Percentiles rank a stretch among this genome's conserved stretches.
Evolutionary conservation across 1,140 invertebrate genomes (phyloP).

Genomic region (Ceratitis capitata): DNA sequence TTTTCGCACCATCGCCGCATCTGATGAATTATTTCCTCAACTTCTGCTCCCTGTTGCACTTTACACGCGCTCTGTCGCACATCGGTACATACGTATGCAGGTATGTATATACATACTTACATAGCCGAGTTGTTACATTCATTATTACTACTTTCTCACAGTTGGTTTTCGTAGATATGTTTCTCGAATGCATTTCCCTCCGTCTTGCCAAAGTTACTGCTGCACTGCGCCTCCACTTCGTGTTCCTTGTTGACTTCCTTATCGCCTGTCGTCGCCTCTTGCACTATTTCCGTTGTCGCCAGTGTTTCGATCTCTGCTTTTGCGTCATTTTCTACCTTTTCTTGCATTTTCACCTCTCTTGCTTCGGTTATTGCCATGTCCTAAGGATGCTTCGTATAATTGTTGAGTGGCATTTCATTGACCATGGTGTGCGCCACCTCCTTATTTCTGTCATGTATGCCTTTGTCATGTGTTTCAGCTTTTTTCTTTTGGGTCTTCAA

Average conservation of each 20-base stretch:
- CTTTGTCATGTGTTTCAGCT: slow-evolving; percentile 54
- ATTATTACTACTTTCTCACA: neutral
- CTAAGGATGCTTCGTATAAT: slow-evolving; percentile 65
- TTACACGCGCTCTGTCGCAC: too few relatives aligned
- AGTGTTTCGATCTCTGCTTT: neutral
- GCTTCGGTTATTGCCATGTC: slow-evolving; percentile 43
- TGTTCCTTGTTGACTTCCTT: neutral
- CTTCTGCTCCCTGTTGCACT: neutral
- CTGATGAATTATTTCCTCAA: slow-evolving; percentile 26
- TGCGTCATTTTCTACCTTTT: neutral
- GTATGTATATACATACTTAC: too few relatives aligned
- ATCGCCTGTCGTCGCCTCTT: neutral
- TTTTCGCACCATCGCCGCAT: slow-evolving; percentile 32
- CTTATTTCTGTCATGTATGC: slow-evolving; percentile 56
- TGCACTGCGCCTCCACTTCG: neutral
- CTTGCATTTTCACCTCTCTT: neutral
- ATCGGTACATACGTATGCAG: too few relatives aligned
- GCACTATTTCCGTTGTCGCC: neutral
- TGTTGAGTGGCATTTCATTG: slow-evolving; percentile 60
- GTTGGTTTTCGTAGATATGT: slow-evolving; percentile 39
- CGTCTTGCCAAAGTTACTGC: neutral
- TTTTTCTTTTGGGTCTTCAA: slow-evolving; percentile 64
- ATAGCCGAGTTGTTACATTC: too few relatives aligned
- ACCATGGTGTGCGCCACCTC: slow-evolving; percentile 59
- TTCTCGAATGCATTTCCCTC: neutral